A percentile compares a stretch with the other conserved stretches of the same genome.
Evolutionary conservation across 2,797 vertebrate species (phyloP).

Genomic region (Pseudomugil gertrudae): DNA sequence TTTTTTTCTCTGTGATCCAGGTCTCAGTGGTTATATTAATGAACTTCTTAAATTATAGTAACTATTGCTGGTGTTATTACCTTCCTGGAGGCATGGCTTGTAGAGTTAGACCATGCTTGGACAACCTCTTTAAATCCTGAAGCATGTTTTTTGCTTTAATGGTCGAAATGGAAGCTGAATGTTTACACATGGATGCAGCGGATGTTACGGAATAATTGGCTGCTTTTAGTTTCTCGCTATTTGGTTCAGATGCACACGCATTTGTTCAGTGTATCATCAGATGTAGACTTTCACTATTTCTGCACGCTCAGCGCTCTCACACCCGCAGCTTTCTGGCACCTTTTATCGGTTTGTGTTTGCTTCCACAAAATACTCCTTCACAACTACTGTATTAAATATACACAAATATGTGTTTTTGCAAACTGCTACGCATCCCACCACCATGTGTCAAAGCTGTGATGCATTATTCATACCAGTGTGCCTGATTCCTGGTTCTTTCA

Average conservation of each 20-base stretch:
- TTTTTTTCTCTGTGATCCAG: background rate
- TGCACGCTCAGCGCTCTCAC: slow-evolving; percentile 50
- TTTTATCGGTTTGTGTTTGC: slow-evolving; percentile 53
- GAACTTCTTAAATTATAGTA: background rate
- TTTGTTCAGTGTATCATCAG: slow-evolving; percentile 30
- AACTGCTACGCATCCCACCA: slow-evolving; percentile 49
- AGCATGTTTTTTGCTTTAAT: background rate
- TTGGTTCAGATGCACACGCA: slow-evolving; percentile 6
- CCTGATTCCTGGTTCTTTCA: slow-evolving; percentile 39
- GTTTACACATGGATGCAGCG: background rate
- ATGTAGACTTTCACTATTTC: slow-evolving; percentile 31
- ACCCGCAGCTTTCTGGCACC: slow-evolving; percentile 34
- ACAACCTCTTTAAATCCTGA: background rate
- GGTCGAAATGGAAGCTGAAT: background rate
- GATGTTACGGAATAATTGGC: no score
- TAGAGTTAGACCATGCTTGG: background rate
- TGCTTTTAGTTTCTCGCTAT: background rate
- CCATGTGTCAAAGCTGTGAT: slow-evolving; percentile 23
- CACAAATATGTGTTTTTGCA: slow-evolving; percentile 47
- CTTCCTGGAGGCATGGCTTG: background rate
- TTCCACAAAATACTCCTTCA: slow-evolving; percentile 13
- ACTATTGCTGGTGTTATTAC: background rate
- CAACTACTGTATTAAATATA: slow-evolving; percentile 54
- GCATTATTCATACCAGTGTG: slow-evolving; percentile 69
- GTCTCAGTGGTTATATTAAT: slow-evolving; percentile 11